A percentile compares a stretch with the other conserved stretches of the same genome.
phyloP scores from a whole-genome alignment of 2,113 vertebrate genomes.

The Eptatretus burgeri region DNA sequence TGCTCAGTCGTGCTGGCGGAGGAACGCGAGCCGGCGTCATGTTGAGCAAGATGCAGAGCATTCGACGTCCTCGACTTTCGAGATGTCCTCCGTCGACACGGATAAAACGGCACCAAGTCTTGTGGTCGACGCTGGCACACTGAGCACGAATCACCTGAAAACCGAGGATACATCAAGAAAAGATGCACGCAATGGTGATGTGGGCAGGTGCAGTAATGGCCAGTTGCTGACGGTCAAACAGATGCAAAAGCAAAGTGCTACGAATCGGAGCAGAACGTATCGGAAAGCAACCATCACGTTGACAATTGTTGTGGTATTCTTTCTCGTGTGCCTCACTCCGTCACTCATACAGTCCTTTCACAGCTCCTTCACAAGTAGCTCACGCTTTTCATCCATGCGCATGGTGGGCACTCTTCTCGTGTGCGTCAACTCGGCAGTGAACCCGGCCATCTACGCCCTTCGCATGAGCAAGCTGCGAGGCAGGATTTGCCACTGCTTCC shows the following conservation, averaged over 20 bases:
- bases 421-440: slow-evolving; percentile 6
- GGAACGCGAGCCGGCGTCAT: not conserved
- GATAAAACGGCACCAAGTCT: not conserved
- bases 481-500: not conserved
- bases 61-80: slow-evolving; percentile 4
- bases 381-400: not conserved
- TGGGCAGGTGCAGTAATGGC: not conserved
- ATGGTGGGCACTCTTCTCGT: slow-evolving; percentile 4
- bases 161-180: not conserved
- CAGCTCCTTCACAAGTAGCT: not conserved
- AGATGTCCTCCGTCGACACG: slow-evolving; percentile 6
- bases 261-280: not conserved
- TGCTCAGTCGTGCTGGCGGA: not conserved
- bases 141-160: not conserved
- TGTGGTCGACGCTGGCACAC: not conserved
- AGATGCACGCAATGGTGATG: not conserved
- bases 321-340: slow-evolving; percentile 4
- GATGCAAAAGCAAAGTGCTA: not conserved
- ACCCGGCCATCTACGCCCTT: slow-evolving; percentile 3
- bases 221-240: no score
- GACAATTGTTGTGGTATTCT: slow-evolving; percentile 4
- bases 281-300: slow-evolving; percentile 1
- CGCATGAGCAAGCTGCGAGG: slow-evolving; percentile 4
- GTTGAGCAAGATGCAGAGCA: not conserved
- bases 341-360: not conserved